Evolutionary conservation across 2,888 invertebrate species (phyloP).

Genomic region (Pollenia amentaria): DNA sequence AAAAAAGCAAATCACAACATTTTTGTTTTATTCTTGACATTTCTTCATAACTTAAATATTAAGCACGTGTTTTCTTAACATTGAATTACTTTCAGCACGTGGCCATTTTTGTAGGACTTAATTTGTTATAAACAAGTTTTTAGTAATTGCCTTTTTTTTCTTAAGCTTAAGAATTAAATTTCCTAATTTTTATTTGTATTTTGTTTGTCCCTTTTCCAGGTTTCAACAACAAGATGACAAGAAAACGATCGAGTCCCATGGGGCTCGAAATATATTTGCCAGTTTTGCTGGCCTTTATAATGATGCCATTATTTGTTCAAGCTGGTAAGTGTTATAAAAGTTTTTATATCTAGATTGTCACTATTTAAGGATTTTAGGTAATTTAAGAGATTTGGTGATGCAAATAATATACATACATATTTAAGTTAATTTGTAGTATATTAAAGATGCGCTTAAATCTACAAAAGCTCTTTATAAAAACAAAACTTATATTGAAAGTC

Average conservation of each 20-base stretch:
- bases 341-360: background rate
- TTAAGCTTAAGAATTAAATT: conserved; percentile 16
- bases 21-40: background rate
- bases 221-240: conserved; percentile 80
- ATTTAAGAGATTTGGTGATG: too few species aligned
- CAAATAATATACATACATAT: too few species aligned
- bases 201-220: conserved; percentile 78
- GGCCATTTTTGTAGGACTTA: conserved; percentile 1
- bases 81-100: conserved; percentile 57
- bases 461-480: too few species aligned
- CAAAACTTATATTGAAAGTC: too few species aligned
- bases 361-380: too few species aligned
- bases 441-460: too few species aligned
- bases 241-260: conserved; percentile 84
- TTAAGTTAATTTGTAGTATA: too few species aligned
- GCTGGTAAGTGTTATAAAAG: conserved; percentile 81
- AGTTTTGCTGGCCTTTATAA: conserved; percentile 78
- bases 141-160: conserved; percentile 49
- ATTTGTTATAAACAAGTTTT: conserved; percentile 59
- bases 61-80: conserved; percentile 61
- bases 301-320: conserved; percentile 80
- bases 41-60: conserved; percentile 49
- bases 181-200: conserved; percentile 63
- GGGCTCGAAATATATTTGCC: conserved; percentile 83
- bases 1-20: conserved; percentile 29